Base-by-base conservation (phyloP, 2,888 invertebrate genomes). In the Reticulitermes lucifugus region DNA sequence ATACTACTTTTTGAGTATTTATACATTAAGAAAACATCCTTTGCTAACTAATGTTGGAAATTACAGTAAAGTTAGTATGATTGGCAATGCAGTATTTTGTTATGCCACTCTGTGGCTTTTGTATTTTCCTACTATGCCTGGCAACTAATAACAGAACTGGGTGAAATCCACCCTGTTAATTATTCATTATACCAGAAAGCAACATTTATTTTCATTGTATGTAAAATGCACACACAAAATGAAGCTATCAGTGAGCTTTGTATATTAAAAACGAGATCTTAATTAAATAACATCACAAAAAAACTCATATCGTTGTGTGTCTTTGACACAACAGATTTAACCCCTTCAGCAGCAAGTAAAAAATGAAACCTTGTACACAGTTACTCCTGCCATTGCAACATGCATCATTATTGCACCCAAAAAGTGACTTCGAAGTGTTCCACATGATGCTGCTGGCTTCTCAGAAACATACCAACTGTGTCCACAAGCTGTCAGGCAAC, bases 201-300 rank as follows among this genome's bases (percentile, higher is more conserved):
- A 65, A 65, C 25, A 25, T n/a, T 65, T 35, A 35, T 35, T 60
- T 60, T n/a, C 25, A 65, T 65, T 10, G n/a, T 73, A 41, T 71
- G 41, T 77, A 77, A 77, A 77, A 77, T 77, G 77, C 51, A n/a
- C 77, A 77, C 43, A 77, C 35, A 77, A 77, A 77, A 77, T 77
- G 46, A 77, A 77, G 77, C 77, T 46, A 77, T 77, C 77, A 46
- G 5, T 46, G 4, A 77, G 18, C 29, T 73, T 29, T 9, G 4
- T 41, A 22, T 46, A 41, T 77, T 46, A 77, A 77, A 77, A 77
- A 41, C 75, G 77, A 77, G 77, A 77, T 77, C 77, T 43, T 43
- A 21, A n/a, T 46, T 73, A 73, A 73, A 73, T 77, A 46, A 77
- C 77, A 46, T 51, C 46, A 77, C 77, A 77, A 73, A 73, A 46